Conservation (phyloP, 2,797 vertebrate genomes). For the Apogon hyalosoma region DNA sequence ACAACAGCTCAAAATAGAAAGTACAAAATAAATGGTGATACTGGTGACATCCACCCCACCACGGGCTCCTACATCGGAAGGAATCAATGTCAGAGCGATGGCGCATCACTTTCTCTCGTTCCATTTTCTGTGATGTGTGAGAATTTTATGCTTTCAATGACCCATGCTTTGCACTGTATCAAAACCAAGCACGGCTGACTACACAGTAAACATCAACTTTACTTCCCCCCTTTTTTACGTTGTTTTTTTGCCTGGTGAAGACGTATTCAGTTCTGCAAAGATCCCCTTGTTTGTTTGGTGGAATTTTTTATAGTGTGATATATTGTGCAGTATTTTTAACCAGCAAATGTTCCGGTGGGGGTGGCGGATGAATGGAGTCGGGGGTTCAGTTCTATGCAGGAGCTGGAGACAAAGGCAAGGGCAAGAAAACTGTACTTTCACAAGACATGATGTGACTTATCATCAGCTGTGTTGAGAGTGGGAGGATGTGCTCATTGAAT, state of each 20-base stretch:
- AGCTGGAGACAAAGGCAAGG: constrained; percentile 14
- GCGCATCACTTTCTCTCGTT: constrained; percentile 51
- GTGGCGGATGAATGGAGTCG: neutral
- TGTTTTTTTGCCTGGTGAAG: constrained; percentile 27
- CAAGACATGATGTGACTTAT: constrained; percentile 57
- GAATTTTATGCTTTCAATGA: constrained; percentile 71
- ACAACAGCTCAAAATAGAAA: constrained; percentile 57
- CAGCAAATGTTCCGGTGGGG: constrained; percentile 33
- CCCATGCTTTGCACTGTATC: constrained; percentile 68
- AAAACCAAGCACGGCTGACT: constrained; percentile 59
- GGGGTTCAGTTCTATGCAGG: constrained; percentile 40
- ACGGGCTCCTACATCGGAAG: constrained; percentile 67
- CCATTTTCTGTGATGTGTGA: constrained; percentile 70
- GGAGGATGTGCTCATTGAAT: constrained; percentile 67
- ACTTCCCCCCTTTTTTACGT: constrained; percentile 14
- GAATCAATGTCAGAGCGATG: constrained; percentile 67
- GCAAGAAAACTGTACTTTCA: constrained; percentile 45
- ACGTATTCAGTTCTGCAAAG: constrained; percentile 19
- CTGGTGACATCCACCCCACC: constrained; percentile 56
- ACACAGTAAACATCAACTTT: constrained; percentile 50
- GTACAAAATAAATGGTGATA: constrained; percentile 46
- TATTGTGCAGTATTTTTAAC: constrained; percentile 13
- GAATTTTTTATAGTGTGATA: constrained; percentile 32
- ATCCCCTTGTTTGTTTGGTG: constrained; percentile 22
- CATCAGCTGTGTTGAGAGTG: constrained; percentile 45